Percentiles rank a stretch among this genome's conserved stretches.
Evolutionary conservation across 2,888 invertebrate genomes (phyloP).

Genomic region (Mythimna vitellina): DNA sequence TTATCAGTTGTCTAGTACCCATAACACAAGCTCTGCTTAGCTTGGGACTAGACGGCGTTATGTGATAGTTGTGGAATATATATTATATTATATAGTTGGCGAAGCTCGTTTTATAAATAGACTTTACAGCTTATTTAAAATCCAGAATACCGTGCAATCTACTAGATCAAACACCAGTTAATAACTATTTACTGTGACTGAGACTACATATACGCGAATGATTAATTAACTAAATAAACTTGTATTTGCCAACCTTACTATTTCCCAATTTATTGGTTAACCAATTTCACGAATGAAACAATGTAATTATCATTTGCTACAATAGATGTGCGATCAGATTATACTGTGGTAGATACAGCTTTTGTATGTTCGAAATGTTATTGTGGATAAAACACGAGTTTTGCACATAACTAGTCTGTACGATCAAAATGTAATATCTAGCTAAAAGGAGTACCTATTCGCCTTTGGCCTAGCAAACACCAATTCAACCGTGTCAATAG

Average conservation of each 20-base stretch:
- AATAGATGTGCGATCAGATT: conserved; percentile 57
- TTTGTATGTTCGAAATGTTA: conserved; percentile 36
- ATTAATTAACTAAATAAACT: conserved; percentile 60
- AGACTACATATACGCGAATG: conserved; percentile 13
- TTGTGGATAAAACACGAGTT: conserved; percentile 14
- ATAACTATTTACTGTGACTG: conserved; percentile 1
- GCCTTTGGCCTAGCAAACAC: too few species aligned
- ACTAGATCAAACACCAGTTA: conserved; percentile 17
- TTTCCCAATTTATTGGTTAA: conserved; percentile 53
- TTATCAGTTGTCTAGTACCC: too few species aligned
- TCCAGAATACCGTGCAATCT: neutral
- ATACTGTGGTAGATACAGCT: conserved; percentile 46
- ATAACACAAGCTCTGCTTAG: too few species aligned
- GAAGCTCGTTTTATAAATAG: neutral
- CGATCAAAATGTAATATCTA: neutral
- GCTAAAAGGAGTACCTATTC: neutral
- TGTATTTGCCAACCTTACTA: conserved; percentile 41
- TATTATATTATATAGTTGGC: too few species aligned
- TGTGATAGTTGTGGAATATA: too few species aligned
- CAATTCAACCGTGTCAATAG: conserved; percentile 33
- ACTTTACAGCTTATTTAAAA: neutral
- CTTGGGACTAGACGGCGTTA: too few species aligned
- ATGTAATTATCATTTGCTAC: conserved; percentile 60
- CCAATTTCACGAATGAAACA: conserved; percentile 57
- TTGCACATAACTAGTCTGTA: neutral